Percentiles rank a stretch among this genome's conserved stretches.
phyloP scores from a whole-genome alignment of 2,797 vertebrate genomes.

The Antrozous pallidus region DNA sequence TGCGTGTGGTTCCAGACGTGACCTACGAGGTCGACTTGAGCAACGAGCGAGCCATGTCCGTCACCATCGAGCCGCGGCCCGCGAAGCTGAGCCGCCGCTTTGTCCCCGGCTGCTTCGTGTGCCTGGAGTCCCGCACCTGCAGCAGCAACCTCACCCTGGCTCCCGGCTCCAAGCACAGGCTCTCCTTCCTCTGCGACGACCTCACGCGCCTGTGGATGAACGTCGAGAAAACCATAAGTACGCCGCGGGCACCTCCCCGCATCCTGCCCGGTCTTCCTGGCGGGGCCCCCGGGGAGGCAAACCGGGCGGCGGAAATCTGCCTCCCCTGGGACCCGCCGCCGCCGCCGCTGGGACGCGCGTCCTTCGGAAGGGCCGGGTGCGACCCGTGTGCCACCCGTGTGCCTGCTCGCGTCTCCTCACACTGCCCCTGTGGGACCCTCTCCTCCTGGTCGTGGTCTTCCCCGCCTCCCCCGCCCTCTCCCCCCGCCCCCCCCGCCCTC shows the following conservation, averaged over 20 bases:
- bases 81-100: constrained; percentile 32
- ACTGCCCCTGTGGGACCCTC: background rate
- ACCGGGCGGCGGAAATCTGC: rapidly evolving
- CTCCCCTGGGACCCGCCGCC: background rate
- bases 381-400: rapidly evolving
- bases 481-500: background rate
- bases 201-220: constrained; percentile 79
- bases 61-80: constrained; percentile 75
- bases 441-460: background rate
- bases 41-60: constrained; percentile 64
- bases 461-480: no score
- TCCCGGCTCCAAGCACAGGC: constrained; percentile 69
- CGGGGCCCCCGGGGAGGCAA: background rate
- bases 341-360: rapidly evolving
- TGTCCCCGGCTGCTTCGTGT: constrained; percentile 80
- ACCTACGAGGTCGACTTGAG: constrained; percentile 80
- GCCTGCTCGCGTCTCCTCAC: rapidly evolving
- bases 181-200: constrained; percentile 83
- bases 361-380: background rate
- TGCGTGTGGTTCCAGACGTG: constrained; percentile 71
- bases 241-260: background rate
- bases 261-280: background rate
- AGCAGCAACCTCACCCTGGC: constrained; percentile 74
- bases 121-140: constrained; percentile 78
- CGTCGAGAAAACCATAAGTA: constrained; percentile 82